phyloP scores from a whole-genome alignment of 2,113 vertebrate genomes.

The Scophthalmus maximus region DNA sequence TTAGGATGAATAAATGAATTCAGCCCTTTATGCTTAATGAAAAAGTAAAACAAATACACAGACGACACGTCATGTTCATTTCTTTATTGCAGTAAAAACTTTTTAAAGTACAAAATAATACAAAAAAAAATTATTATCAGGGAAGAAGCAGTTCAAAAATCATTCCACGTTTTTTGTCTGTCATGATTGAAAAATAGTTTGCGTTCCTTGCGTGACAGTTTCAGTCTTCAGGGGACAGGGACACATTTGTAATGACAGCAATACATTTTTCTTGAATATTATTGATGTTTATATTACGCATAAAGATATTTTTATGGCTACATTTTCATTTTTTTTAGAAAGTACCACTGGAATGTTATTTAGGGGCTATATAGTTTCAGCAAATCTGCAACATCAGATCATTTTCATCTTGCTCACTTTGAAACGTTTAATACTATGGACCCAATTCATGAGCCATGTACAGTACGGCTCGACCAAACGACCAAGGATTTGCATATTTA shows the following conservation, averaged over 20 bases:
- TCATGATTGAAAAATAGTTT: too few relatives aligned
- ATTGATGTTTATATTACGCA: background rate
- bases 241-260: background rate
- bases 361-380: background rate
- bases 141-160: conserved; percentile 16
- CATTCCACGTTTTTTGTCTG: too few relatives aligned
- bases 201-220: too few relatives aligned
- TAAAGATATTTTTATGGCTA: conserved; percentile 6
- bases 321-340: background rate
- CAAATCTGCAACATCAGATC: background rate
- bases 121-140: conserved; percentile 36
- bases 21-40: too few relatives aligned
- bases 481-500: too few relatives aligned
- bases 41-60: too few relatives aligned
- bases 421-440: too few relatives aligned
- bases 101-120: conserved; percentile 47
- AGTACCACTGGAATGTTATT: conserved; percentile 1
- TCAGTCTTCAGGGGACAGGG: conserved; percentile 1
- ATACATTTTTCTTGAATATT: conserved; percentile 8
- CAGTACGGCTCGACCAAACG: too few relatives aligned
- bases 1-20: too few relatives aligned
- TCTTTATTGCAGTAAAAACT: conserved; percentile 51
- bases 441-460: too few relatives aligned
- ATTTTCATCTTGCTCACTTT: too few relatives aligned
- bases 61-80: background rate